These are phyloP conservation scores for Paraplagusia blochii DNA, from an alignment of 2,113 vertebrate genomes.

Conservation along the genomic window DNA sequence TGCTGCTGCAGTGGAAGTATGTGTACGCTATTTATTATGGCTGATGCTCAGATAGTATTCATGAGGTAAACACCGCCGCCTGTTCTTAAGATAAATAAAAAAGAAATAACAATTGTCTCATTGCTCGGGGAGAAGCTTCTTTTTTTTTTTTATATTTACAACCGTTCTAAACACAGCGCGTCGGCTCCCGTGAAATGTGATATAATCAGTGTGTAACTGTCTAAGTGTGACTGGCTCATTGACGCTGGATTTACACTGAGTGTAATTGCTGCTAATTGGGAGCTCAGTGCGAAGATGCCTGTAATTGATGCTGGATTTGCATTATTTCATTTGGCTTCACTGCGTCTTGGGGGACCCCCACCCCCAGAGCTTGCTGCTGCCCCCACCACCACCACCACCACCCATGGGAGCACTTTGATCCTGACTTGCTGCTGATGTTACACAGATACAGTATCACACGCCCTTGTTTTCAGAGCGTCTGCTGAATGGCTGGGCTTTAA, in stretches of 20 bases:
- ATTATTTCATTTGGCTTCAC: constrained; percentile 83
- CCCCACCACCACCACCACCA: no score
- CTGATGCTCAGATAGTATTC: constrained; percentile 42
- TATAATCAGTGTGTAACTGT: constrained; percentile 85
- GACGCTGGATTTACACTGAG: constrained; percentile 85
- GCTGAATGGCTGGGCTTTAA: constrained; percentile 70
- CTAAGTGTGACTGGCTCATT: constrained; percentile 80
- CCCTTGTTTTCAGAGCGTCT: constrained; percentile 36
- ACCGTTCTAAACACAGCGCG: constrained; percentile 21
- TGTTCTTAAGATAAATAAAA: constrained; percentile 9
- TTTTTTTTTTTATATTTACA: constrained; percentile 45
- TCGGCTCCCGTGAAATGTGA: constrained; percentile 45
- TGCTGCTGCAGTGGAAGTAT: constrained; percentile 16
- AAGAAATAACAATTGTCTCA: background rate
- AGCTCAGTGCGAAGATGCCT: constrained; percentile 82
- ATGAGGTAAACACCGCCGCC: constrained; percentile 11
- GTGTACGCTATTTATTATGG: constrained; percentile 38
- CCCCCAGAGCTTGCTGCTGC: constrained; percentile 76
- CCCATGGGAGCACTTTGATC: constrained; percentile 81
- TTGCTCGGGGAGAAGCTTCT: background rate
- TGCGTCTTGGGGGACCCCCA: constrained; percentile 77
- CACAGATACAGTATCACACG: constrained; percentile 59
- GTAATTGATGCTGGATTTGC: constrained; percentile 90
- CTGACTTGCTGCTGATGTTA: constrained; percentile 73
- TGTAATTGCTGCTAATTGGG: constrained; percentile 95